Conservation (phyloP, 1,140 invertebrate species). For the Drosophila ironensis region DNA sequence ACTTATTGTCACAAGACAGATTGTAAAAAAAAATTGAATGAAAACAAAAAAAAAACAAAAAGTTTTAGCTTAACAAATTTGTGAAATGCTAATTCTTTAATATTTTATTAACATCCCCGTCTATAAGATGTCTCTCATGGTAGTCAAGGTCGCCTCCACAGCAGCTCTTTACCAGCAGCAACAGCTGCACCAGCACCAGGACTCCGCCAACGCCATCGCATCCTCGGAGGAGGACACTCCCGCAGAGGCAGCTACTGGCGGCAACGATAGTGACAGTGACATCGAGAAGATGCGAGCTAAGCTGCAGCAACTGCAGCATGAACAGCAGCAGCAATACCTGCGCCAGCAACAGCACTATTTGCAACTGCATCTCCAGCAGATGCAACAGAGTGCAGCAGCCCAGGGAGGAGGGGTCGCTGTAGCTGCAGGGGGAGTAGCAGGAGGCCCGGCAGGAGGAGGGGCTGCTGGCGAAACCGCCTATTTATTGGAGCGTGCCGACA, state of each 20-base stretch:
- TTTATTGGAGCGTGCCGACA: constrained; percentile 81
- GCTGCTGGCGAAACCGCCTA: constrained; percentile 68
- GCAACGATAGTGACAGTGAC: constrained; percentile 38
- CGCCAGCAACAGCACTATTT: constrained; percentile 63
- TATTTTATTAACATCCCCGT: background rate
- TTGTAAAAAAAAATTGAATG: no score
- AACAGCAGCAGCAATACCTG: constrained; percentile 69
- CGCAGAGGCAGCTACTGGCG: constrained; percentile 36
- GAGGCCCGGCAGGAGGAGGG: background rate
- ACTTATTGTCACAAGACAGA: no score
- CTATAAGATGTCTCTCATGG: constrained; percentile 75
- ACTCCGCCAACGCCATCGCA: constrained; percentile 46
- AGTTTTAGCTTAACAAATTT: no score
- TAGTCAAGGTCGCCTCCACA: constrained; percentile 78
- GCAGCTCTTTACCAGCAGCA: constrained; percentile 64
- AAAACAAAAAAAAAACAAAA: no score
- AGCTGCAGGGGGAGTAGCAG: constrained; percentile 4
- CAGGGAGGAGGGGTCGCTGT: background rate
- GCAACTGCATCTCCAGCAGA: constrained; percentile 63
- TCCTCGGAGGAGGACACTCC: constrained; percentile 21
- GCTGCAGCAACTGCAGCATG: constrained; percentile 68
- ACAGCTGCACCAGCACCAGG: constrained; percentile 42
- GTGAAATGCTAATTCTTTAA: background rate
- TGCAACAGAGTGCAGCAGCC: constrained; percentile 38
- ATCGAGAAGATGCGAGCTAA: constrained; percentile 78